Percentiles rank a stretch among this genome's conserved stretches.
These are phyloP conservation scores for Megalops atlanticus DNA, from an alignment of 2,113 vertebrate genomes.

Conservation along the genomic window DNA sequence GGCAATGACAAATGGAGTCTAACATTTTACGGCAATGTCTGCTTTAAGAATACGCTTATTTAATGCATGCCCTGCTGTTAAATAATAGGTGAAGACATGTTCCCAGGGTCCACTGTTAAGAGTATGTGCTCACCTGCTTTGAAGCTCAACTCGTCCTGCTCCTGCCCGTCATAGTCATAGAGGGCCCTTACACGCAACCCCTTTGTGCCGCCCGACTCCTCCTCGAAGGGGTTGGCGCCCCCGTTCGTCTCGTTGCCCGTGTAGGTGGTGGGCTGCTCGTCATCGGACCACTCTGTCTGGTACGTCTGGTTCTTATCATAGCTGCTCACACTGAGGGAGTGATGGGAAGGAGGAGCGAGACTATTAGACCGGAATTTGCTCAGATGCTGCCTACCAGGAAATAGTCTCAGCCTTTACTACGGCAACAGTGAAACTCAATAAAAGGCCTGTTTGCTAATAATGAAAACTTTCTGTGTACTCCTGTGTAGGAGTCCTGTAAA, in stretches of 20 bases:
- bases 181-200: constrained; percentile 88
- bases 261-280: constrained; percentile 81
- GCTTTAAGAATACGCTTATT: background rate
- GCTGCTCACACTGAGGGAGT: constrained; percentile 84
- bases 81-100: background rate
- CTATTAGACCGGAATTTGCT: background rate
- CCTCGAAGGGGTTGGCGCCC: constrained; percentile 89
- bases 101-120: background rate
- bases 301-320: constrained; percentile 90
- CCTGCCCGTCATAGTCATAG: constrained; percentile 96
- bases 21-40: background rate
- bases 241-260: constrained; percentile 88
- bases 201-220: constrained; percentile 72
- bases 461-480: no score
- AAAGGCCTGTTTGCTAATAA: no score
- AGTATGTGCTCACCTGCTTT: constrained; percentile 82
- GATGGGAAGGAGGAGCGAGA: background rate
- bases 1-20: no score
- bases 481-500: no score
- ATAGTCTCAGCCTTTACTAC: no score
- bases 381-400: no score
- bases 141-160: constrained; percentile 95
- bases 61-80: background rate
- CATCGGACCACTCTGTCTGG: constrained; percentile 91
- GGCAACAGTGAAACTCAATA: no score